Evolutionary conservation across 1,140 invertebrate genomes (phyloP), one percentile per base, ranked within the genome.

Genomic region (Adelges cooleyi): DNA sequence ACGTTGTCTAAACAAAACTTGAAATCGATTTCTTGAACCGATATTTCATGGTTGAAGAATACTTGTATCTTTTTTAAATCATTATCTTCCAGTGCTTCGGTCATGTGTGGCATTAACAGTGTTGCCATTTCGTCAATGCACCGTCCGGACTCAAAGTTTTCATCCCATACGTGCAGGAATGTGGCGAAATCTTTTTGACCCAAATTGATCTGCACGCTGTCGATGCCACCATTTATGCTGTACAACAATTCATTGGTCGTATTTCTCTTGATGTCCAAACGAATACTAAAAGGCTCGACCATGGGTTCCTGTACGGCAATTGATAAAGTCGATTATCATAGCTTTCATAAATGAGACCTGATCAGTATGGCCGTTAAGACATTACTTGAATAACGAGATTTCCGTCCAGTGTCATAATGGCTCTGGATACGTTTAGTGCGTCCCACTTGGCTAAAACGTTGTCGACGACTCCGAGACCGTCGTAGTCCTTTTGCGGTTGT

Each of bases 251-350:
- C 46, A 33, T 10, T 46, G 15, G 56, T 33, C 9, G 25, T 29
- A 62, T 62, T 62, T 48, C 86, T 76, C 72, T 89, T 89, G 17
- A 89, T 74, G 68, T 89, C 86, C 44, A 88, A 80, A 50, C 85
- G 80, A 18, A 89, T 73, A 66, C 80, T 82, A 11, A 89, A 75
- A 3, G 86, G 86, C 70, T 90, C 87, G 10, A 91, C 71, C 51
- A 91, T 84, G 13, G 85, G 82, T 73, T 89, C 87, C 79, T 86
- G 70, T 54, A 72, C n/a, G n/a, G n/a, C n/a, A n/a, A n/a, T n/a
- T n/a, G n/a, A n/a, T n/a, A n/a, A 72, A 54, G 48, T 59, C 66
- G 72, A 68, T n/a, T n/a, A n/a, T n/a, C n/a, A n/a, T n/a, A n/a
- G n/a, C n/a, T n/a, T n/a, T n/a, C n/a, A n/a, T n/a, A n/a, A n/a